These are phyloP conservation scores for Bettongia penicillata DNA, from an alignment of 2,113 vertebrate genomes.

Conservation along the genomic window DNA sequence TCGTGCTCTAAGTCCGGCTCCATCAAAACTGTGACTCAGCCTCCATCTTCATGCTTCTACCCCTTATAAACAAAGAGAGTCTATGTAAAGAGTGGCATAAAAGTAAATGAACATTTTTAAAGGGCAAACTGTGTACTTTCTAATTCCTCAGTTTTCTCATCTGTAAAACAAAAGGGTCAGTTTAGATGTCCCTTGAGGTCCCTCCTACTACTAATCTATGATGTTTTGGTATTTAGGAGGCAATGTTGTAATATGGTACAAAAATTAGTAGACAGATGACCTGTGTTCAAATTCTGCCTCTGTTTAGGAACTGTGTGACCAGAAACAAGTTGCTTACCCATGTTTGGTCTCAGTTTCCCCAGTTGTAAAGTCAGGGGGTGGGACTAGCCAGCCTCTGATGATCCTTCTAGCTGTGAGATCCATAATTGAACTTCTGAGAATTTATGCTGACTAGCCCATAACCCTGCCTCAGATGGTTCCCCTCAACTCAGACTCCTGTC, in stretches of 20 bases:
- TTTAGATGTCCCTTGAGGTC: neutral
- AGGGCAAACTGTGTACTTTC: neutral
- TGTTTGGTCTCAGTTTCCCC: neutral
- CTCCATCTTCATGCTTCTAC: neutral
- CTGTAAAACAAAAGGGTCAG: neutral
- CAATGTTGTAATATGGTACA: neutral
- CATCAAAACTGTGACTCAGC: neutral
- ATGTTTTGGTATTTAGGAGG: neutral
- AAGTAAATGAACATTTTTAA: neutral
- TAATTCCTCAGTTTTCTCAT: neutral
- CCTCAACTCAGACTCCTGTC: constrained; percentile 39
- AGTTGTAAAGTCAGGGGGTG: neutral
- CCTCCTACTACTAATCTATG: neutral
- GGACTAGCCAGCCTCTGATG: neutral
- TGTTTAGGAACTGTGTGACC: neutral
- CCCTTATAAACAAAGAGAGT: neutral
- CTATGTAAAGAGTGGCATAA: neutral
- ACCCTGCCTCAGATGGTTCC: constrained; percentile 50
- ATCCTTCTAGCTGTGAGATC: neutral
- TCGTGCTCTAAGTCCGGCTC: neutral
- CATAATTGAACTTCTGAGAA: neutral
- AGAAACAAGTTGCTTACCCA: neutral
- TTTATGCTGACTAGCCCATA: neutral
- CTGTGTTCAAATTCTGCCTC: neutral
- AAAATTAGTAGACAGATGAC: neutral